These are phyloP conservation scores for Climacteris rufus DNA, from an alignment of 2,113 vertebrate species.

Conservation along the genomic window DNA sequence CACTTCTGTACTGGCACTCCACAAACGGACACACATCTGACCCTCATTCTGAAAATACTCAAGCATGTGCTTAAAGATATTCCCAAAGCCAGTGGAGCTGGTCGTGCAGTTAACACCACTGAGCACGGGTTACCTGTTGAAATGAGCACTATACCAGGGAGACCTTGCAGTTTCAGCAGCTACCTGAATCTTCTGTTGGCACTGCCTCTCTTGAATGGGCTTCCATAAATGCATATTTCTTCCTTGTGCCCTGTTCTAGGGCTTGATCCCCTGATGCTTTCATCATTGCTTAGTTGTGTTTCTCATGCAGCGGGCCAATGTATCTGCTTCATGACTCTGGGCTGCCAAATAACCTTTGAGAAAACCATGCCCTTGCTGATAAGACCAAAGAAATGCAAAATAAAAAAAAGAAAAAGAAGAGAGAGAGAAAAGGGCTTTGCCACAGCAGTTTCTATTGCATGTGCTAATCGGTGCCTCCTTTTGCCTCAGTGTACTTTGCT, in stretches of 20 bases:
- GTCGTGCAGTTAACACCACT: not conserved
- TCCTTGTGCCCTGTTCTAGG: not conserved
- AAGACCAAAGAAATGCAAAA: not conserved
- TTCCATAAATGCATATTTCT: not conserved
- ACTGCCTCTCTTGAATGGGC: not conserved
- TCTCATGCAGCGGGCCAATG: not conserved
- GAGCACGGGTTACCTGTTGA: not conserved
- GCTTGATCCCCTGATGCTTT: not conserved
- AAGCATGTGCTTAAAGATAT: not conserved
- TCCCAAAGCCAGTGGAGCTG: not conserved
- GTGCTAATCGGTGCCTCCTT: not conserved
- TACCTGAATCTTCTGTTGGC: not conserved
- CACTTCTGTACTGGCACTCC: not conserved
- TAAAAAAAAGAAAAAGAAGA: not conserved
- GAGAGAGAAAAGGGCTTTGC: not conserved
- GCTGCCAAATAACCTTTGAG: not conserved
- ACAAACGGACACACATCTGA: not conserved
- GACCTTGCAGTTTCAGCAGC: not conserved
- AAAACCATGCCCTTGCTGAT: conserved; percentile 13
- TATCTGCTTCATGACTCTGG: not conserved
- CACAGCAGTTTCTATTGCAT: not conserved
- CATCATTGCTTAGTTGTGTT: not conserved
- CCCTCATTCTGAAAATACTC: not conserved
- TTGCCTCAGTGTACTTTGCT: not conserved
- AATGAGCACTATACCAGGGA: not conserved